These are phyloP conservation scores for Chelidonichthys spinosus DNA, from an alignment of 2,797 vertebrate species.

Conservation along the genomic window DNA sequence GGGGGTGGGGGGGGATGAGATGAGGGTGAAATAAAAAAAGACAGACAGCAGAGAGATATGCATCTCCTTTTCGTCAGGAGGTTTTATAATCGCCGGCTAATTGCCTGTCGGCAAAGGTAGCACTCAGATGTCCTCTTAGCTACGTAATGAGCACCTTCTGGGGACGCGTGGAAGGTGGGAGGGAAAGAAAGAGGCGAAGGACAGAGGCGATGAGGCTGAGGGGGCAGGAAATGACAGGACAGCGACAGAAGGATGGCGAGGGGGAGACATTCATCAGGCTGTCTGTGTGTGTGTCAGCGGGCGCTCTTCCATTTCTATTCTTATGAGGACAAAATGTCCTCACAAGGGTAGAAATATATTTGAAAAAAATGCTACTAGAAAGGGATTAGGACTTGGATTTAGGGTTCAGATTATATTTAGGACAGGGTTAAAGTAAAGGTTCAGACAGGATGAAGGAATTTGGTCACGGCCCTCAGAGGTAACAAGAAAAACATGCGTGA, in stretches of 20 bases:
- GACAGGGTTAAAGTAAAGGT: not conserved
- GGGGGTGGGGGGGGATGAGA: constrained; percentile 44
- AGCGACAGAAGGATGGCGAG: constrained; percentile 47
- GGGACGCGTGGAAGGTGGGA: constrained; percentile 6
- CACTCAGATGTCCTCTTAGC: constrained; percentile 64
- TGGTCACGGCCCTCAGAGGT: constrained; percentile 10
- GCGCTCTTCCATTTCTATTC: constrained; percentile 35
- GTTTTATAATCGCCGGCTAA: constrained; percentile 76
- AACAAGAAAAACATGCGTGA: not conserved
- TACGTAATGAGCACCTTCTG: constrained; percentile 61
- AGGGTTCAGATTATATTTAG: constrained; percentile 1
- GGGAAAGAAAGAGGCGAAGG: constrained; percentile 27
- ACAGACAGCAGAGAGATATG: constrained; percentile 46
- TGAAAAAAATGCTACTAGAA: not conserved
- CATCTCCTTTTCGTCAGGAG: constrained; percentile 59
- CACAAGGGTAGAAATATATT: constrained; percentile 7
- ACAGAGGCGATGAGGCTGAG: constrained; percentile 24
- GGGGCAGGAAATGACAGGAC: constrained; percentile 44
- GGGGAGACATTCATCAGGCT: constrained; percentile 69
- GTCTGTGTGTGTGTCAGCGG: constrained; percentile 50
- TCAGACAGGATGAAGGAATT: not conserved
- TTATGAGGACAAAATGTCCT: constrained; percentile 33
- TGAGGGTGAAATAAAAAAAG: constrained; percentile 3
- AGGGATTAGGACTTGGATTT: not conserved
- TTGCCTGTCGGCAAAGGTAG: constrained; percentile 77